phyloP scores from a whole-genome alignment of 2,888 invertebrate genomes.

The Ischnura elegans region DNA sequence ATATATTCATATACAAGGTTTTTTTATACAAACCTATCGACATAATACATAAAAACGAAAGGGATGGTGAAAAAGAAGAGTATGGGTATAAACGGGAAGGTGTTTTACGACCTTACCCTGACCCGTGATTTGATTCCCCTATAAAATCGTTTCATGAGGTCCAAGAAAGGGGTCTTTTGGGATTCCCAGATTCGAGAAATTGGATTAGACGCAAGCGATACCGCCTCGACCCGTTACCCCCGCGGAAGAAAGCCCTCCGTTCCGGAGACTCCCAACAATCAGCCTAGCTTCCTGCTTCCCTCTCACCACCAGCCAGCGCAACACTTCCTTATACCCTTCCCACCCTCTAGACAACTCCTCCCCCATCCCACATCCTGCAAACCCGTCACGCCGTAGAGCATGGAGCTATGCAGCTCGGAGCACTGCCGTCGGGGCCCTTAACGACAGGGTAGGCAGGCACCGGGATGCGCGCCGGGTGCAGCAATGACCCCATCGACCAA shows the following conservation, averaged over 20 bases:
- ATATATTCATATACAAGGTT: neutral
- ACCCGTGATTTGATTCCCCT: constrained; percentile 21
- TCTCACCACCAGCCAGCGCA: neutral
- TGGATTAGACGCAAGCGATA: constrained; percentile 6
- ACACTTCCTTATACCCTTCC: neutral
- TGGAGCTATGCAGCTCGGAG: neutral
- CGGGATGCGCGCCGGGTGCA: constrained; percentile 31
- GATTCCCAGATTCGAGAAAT: constrained; percentile 21
- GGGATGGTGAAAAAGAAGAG: neutral
- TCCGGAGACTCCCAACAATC: neutral
- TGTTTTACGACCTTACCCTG: constrained; percentile 18
- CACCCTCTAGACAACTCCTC: neutral
- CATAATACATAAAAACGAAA: neutral
- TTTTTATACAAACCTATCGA: neutral
- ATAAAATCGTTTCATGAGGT: constrained; percentile 35
- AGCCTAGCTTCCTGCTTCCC: neutral
- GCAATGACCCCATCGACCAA: constrained; percentile 26
- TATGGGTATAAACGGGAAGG: constrained; percentile 3
- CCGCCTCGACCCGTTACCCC: neutral
- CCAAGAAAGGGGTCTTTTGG: constrained; percentile 4
- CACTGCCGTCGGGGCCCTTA: neutral
- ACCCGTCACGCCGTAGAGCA: neutral
- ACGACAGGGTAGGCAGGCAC: constrained; percentile 27
- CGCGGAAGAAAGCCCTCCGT: neutral
- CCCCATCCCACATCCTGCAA: neutral